Conservation (phyloP, 1,140 invertebrate genomes). For the Nylanderia fulva region DNA sequence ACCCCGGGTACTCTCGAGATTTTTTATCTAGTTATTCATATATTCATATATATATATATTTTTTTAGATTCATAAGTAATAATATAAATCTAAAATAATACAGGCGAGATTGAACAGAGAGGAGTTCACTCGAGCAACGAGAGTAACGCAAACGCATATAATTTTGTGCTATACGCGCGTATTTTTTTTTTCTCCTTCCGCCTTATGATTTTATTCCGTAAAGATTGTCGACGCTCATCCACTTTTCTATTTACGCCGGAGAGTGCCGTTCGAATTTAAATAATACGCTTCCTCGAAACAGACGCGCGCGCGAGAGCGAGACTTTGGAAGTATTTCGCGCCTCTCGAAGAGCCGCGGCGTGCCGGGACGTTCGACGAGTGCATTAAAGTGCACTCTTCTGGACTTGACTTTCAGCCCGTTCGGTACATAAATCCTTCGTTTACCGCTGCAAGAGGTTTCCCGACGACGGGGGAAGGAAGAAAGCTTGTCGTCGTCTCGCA, state of each 20-base stretch:
- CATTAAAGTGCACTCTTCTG: conserved; percentile 60
- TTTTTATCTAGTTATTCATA: background rate
- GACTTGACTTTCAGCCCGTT: conserved; percentile 53
- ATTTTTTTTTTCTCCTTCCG: background rate
- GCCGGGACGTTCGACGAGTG: conserved; percentile 57
- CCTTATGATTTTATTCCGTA: background rate
- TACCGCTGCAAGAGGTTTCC: conserved; percentile 47
- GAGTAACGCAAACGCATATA: background rate
- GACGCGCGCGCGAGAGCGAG: too few species aligned
- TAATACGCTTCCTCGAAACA: conserved; percentile 39
- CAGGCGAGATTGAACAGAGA: background rate
- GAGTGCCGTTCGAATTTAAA: conserved; percentile 44
- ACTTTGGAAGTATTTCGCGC: conserved; percentile 52
- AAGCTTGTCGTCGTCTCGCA: conserved; percentile 12
- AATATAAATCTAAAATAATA: too few species aligned
- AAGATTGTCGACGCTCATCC: background rate
- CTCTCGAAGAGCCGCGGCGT: conserved; percentile 54
- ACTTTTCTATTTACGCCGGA: conserved; percentile 18
- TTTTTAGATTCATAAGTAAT: background rate
- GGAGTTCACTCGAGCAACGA: background rate
- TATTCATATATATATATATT: too few species aligned
- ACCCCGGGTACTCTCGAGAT: conserved; percentile 11
- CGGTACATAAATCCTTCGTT: conserved; percentile 59
- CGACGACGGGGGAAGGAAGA: conserved; percentile 1
- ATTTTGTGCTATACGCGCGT: background rate